These are phyloP conservation scores for Leptestheria dahalacensis DNA, from an alignment of 1,140 invertebrate genomes.

Conservation along the genomic window DNA sequence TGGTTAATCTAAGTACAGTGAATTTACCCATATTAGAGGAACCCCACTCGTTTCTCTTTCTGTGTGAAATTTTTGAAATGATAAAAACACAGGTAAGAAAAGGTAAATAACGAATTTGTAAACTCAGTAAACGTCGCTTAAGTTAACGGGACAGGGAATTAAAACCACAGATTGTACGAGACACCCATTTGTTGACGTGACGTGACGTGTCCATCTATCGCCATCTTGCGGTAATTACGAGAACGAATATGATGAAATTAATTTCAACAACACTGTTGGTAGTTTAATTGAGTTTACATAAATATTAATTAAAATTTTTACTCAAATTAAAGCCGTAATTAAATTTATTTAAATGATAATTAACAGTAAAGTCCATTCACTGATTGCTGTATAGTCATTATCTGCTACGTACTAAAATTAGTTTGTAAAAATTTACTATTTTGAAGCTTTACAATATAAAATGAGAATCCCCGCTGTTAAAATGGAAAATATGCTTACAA, in stretches of 20 bases:
- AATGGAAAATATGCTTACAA: too few relatives aligned
- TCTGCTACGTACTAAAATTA: too few relatives aligned
- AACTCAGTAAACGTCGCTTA: neutral
- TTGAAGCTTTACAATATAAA: too few relatives aligned
- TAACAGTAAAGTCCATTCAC: neutral
- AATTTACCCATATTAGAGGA: constrained; percentile 7
- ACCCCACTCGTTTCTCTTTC: constrained; percentile 9
- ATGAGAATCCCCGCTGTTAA: too few relatives aligned
- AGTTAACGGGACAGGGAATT: neutral
- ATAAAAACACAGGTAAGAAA: neutral
- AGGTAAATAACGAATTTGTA: neutral
- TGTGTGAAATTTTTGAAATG: constrained; percentile 1
- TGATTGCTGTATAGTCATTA: too few relatives aligned
- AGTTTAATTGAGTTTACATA: neutral
- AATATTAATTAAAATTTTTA: neutral
- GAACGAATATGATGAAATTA: neutral
- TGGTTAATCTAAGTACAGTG: neutral
- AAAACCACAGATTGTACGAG: neutral
- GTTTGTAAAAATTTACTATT: too few relatives aligned
- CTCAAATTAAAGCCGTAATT: neutral
- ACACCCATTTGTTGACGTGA: too few relatives aligned
- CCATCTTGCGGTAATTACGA: too few relatives aligned
- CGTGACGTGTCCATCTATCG: too few relatives aligned
- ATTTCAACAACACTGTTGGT: neutral
- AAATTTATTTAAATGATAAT: neutral